Evolutionary conservation across 2,888 invertebrate genomes (phyloP).

Genomic region (Phragmatobia fuliginosa): DNA sequence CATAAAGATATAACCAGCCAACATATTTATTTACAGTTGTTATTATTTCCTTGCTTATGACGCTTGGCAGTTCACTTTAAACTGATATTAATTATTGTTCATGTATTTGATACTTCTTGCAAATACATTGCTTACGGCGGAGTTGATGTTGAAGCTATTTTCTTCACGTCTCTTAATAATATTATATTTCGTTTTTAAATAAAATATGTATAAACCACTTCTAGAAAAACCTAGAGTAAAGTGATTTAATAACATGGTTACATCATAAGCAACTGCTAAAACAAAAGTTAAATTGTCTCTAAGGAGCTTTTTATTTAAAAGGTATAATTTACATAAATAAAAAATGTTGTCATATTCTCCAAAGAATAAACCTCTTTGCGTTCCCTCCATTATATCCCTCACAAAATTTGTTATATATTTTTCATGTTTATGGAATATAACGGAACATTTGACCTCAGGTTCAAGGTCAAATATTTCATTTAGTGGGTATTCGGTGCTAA

Average conservation of each 20-base stretch:
- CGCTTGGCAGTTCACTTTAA: too few relatives aligned
- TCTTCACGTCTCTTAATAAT: too few relatives aligned
- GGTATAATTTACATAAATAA: not conserved
- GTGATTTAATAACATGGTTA: not conserved
- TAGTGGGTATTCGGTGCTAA: slow-evolving; percentile 22
- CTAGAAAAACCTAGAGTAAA: not conserved
- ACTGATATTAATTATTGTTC: too few relatives aligned
- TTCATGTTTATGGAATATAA: slow-evolving; percentile 21
- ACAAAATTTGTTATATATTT: slow-evolving; percentile 19
- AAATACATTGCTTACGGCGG: too few relatives aligned
- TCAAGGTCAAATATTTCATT: slow-evolving; percentile 19
- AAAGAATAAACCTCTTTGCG: slow-evolving; percentile 23
- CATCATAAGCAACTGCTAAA: slow-evolving; percentile 1
- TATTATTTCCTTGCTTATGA: too few relatives aligned
- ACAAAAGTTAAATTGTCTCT: not conserved
- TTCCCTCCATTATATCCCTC: slow-evolving; percentile 2
- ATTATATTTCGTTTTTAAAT: too few relatives aligned
- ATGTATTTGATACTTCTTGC: too few relatives aligned
- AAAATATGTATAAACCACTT: too few relatives aligned
- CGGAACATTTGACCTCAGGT: not conserved
- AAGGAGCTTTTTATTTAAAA: not conserved
- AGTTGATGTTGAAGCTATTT: too few relatives aligned
- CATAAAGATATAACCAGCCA: too few relatives aligned
- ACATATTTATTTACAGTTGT: too few relatives aligned
- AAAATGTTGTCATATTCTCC: slow-evolving; percentile 8